These are phyloP conservation scores for Sphyrna mokarran DNA, from an alignment of 2,113 vertebrate genomes.

Conservation along the genomic window DNA sequence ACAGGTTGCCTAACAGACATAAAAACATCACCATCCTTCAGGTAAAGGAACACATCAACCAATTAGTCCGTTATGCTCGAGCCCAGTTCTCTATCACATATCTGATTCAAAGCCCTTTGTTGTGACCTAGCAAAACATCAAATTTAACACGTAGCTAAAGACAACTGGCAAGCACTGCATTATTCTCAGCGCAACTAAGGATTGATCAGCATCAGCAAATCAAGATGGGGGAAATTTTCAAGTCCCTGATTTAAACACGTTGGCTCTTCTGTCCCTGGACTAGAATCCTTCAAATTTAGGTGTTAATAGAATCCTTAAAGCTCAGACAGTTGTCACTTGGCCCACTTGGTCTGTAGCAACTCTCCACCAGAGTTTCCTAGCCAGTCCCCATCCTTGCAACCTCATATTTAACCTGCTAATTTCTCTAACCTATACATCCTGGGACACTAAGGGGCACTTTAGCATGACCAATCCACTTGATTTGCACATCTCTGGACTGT, in stretches of 20 bases:
- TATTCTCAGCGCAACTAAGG: not conserved
- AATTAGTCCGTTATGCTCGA: not conserved
- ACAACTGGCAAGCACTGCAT: not conserved
- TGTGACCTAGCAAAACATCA: not conserved
- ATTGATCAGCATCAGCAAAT: not conserved
- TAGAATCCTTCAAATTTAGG: not conserved
- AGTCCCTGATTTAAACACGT: not conserved
- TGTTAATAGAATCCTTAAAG: not conserved
- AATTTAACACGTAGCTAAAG: not conserved
- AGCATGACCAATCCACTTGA: too few relatives aligned
- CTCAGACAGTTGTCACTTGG: too few relatives aligned
- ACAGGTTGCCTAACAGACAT: not conserved
- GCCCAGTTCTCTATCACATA: not conserved
- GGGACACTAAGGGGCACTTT: too few relatives aligned
- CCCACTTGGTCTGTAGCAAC: too few relatives aligned
- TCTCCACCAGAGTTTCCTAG: too few relatives aligned
- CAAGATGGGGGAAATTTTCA: not conserved
- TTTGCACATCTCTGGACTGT: too few relatives aligned
- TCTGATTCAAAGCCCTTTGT: not conserved
- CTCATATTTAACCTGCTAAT: too few relatives aligned
- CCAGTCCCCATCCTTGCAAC: too few relatives aligned
- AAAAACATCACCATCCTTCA: not conserved
- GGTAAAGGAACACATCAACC: not conserved
- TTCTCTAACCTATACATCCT: too few relatives aligned
- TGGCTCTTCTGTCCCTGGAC: not conserved